Base-by-base conservation (phyloP, 2,888 invertebrate genomes). In the Orchestes rusci region DNA sequence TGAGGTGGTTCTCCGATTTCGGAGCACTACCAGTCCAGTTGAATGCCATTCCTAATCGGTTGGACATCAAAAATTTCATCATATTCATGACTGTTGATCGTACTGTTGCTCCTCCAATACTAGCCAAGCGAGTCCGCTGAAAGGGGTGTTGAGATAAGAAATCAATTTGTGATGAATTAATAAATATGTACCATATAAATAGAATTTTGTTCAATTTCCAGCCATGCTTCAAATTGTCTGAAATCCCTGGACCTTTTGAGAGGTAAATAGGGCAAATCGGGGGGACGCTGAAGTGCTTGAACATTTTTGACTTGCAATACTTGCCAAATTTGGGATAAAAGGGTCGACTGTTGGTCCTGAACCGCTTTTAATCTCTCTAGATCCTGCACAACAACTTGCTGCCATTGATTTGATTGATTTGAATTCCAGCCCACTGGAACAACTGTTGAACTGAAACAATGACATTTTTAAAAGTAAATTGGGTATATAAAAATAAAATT, bases 11-110 rank as follows among this genome's bases (percentile, higher is more conserved):
- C 8, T 35, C 20, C 4, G 36, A 36, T 42, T 42, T 42, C 13
- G 42, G 42, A 12, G 36, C 42, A 42, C 42, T 42, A 30, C 30
- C 42, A 2, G 36, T 27, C 42, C 42, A 36, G 31, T 42, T 42
- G 16, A 42, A 42, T 29, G 36, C 35, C 42, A 42, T 36, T 19
- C 36, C 36, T 17, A 42, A 7, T 36, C 12, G 35, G 20, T 42
- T 42, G n/a, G 36, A 15, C n/a, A 42, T 36, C 12, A 42, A 5
- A 10, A 30, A 42, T 29, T 42, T 42, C 16, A 42, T 3, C 36
- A 42, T 42, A 15, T 42, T 42, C 42, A 42, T 42, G 2, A 42
- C 42, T 7, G 29, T 17, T 30, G n/a, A 16, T 29, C 42, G 29
- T 3, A 42, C 13, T 3, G 42, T 42, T 7, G 42, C 3, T 42